Percentiles rank a stretch among this genome's conserved stretches.
Conservation (phyloP, 2,797 vertebrate genomes). For the Melanotaenia nigrans region DNA sequence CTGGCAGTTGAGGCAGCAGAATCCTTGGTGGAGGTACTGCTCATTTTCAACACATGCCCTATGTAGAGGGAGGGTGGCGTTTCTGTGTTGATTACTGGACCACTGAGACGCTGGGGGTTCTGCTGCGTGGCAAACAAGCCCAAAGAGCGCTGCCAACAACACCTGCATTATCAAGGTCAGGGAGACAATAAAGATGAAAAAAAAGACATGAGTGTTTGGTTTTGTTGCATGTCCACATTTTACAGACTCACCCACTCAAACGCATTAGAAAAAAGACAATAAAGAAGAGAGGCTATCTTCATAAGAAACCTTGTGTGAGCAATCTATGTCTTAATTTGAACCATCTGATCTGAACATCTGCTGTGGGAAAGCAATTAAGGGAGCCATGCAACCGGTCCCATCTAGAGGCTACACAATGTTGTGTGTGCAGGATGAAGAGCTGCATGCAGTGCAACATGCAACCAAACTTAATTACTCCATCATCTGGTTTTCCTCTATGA, state of each 20-base stretch:
- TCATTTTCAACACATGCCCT: constrained; percentile 77
- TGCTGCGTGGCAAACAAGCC: constrained; percentile 55
- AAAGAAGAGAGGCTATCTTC: constrained; percentile 72
- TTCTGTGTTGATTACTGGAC: constrained; percentile 63
- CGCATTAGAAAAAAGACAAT: constrained; percentile 42
- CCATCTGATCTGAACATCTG: constrained; percentile 85
- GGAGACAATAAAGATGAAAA: background rate
- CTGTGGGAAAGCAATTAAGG: constrained; percentile 78
- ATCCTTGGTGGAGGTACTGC: constrained; percentile 76
- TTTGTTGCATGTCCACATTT: constrained; percentile 20
- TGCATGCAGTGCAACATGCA: constrained; percentile 42
- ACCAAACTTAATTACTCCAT: constrained; percentile 57
- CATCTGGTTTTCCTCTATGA: constrained; percentile 47
- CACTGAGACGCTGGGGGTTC: constrained; percentile 64
- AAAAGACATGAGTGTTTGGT: constrained; percentile 14
- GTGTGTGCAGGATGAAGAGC: constrained; percentile 35
- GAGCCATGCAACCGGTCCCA: constrained; percentile 59
- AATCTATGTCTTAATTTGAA: constrained; percentile 82
- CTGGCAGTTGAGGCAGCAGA: constrained; percentile 84
- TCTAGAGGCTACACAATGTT: constrained; percentile 50
- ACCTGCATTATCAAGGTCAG: constrained; percentile 46
- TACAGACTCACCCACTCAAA: constrained; percentile 24
- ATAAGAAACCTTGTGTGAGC: constrained; percentile 78
- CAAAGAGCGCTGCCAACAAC: constrained; percentile 40
- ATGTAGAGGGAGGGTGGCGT: constrained; percentile 60